phyloP scores from a whole-genome alignment of 2,797 vertebrate species.

The Takifugu rubripes region DNA sequence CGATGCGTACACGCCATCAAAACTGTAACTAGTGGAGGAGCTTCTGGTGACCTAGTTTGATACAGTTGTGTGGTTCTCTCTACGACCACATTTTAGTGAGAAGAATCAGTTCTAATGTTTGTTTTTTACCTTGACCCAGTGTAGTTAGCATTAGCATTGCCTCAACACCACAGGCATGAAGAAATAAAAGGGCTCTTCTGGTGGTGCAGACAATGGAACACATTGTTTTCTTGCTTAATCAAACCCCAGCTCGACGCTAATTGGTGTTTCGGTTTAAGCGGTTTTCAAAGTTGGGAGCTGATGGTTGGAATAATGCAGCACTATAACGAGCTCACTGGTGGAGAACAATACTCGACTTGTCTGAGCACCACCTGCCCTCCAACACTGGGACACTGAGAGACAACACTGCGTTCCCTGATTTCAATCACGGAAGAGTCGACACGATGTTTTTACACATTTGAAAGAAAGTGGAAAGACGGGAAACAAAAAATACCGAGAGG shows the following conservation, averaged over 20 bases:
- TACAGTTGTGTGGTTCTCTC: neutral
- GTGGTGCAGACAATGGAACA: slow-evolving; percentile 62
- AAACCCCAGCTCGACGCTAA: slow-evolving; percentile 69
- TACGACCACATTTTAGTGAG: no score
- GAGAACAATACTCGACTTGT: slow-evolving; percentile 75
- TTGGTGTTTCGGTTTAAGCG: slow-evolving; percentile 85
- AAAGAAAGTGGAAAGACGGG: no score
- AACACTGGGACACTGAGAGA: no score
- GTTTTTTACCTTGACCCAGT: slow-evolving; percentile 10
- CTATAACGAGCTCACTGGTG: slow-evolving; percentile 46
- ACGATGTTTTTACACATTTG: no score
- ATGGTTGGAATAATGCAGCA: slow-evolving; percentile 54
- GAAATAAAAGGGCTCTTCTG: slow-evolving; percentile 56
- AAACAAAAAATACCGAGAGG: no score
- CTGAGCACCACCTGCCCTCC: slow-evolving; percentile 18
- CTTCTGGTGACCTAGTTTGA: slow-evolving; percentile 37
- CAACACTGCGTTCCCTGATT: no score
- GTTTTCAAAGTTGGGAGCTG: slow-evolving; percentile 82
- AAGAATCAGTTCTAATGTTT: neutral
- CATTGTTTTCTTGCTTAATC: slow-evolving; percentile 63
- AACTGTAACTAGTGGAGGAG: slow-evolving; percentile 13
- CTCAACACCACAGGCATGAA: slow-evolving; percentile 52
- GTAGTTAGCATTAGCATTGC: slow-evolving; percentile 42
- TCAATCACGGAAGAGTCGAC: no score
- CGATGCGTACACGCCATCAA: slow-evolving; percentile 29